Conservation (phyloP, 1,140 invertebrate genomes). For the Sycophila sp. region DNA sequence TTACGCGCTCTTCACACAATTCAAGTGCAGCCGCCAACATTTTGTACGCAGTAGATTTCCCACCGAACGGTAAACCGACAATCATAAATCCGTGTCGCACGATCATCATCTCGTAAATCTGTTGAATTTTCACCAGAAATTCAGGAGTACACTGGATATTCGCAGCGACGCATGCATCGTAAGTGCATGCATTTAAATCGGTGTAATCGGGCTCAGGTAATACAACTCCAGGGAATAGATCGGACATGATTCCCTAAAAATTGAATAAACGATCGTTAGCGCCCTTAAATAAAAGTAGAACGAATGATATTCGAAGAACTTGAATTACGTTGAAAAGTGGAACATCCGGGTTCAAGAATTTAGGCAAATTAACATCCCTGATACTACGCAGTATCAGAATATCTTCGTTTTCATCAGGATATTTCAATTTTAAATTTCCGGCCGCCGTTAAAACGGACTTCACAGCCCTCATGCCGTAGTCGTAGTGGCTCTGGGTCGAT, state of each 20-base stretch:
- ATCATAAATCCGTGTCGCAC: slow-evolving; percentile 91
- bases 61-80: slow-evolving; percentile 91
- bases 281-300: neutral
- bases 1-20: slow-evolving; percentile 82
- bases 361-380: slow-evolving; percentile 93
- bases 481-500: slow-evolving; percentile 95
- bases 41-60: slow-evolving; percentile 83
- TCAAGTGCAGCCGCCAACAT: slow-evolving; percentile 82
- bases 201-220: slow-evolving; percentile 79
- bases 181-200: slow-evolving; percentile 67
- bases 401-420: slow-evolving; percentile 85
- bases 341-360: slow-evolving; percentile 88
- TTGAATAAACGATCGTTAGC: slow-evolving; percentile 35
- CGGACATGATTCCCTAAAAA: slow-evolving; percentile 87
- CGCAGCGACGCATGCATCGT: slow-evolving; percentile 75
- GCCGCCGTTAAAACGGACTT: slow-evolving; percentile 92
- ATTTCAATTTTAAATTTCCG: slow-evolving; percentile 88
- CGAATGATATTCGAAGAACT: neutral
- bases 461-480: slow-evolving; percentile 92
- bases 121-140: slow-evolving; percentile 91
- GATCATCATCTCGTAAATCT: slow-evolving; percentile 97
- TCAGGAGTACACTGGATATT: slow-evolving; percentile 86
- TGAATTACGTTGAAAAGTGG: slow-evolving; percentile 79
- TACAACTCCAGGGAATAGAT: slow-evolving; percentile 86
- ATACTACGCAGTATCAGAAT: slow-evolving; percentile 87